Base-by-base conservation (phyloP, 1,140 invertebrate genomes). In the Aethina tumida region DNA sequence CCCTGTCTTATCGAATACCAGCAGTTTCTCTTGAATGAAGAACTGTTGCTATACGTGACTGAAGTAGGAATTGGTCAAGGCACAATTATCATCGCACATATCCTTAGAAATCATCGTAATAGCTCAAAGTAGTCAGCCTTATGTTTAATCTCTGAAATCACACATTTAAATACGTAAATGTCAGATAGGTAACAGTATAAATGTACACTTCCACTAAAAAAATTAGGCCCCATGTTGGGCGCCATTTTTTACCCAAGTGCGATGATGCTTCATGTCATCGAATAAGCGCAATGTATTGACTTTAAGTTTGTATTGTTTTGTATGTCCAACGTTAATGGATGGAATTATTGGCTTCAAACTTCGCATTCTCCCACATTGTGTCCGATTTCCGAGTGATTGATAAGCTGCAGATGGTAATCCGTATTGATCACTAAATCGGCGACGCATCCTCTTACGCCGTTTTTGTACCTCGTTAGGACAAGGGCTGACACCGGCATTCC, bases 371-470 rank as follows among this genome's bases (percentile, higher is more conserved):
- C 52, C 20, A 63, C 50, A 45, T 63, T 61, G 30, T 53, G 49
- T 16, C 56, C 45, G 5, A 49, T 46, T 18, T 50, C 52, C 15
- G 49, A 50, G 36, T 49, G 51, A 35, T 52, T 51, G 33, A 60
- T 48, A 4, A 63, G 42, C 27, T 54, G 39, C 17, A 70, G 49
- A 49, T 63, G 64, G 56, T 78, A 81, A 58, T 89, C 82, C n/a
- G 79, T 75, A 42, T 81, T 82, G 22, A 90, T 62, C 5, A 80
- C 75, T 16, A 89, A 64, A 60, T 87, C 81, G 24, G 79, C 80
- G 53, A 89, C 75, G 63, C 86, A 90, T 15, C 86, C 86, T 20
- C 74, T 65, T 45, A 88, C 77, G 19, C 84, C 84, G 42, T 69
- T 72, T n/a, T 62, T 62, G 62, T 83, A 88, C 49, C 73, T 46